phyloP scores from a whole-genome alignment of 2,888 invertebrate species.

The Abrostola triplasia region DNA sequence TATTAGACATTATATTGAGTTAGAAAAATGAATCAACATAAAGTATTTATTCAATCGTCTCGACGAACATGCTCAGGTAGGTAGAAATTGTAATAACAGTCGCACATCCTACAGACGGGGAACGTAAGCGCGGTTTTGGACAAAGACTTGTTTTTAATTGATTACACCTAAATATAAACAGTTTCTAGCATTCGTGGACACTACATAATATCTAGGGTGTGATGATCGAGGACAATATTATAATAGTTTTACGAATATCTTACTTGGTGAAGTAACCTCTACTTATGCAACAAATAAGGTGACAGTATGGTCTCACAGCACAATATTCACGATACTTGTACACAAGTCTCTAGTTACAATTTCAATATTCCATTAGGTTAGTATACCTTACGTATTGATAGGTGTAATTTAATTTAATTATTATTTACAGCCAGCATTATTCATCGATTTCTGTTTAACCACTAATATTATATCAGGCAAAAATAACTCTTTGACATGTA shows the following conservation, averaged over 20 bases:
- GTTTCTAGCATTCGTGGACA: slow-evolving; percentile 55
- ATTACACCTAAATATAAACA: slow-evolving; percentile 47
- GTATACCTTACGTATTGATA: slow-evolving; percentile 70
- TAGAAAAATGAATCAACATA: slow-evolving; percentile 6
- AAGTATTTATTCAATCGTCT: slow-evolving; percentile 3
- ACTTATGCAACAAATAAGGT: slow-evolving; percentile 65
- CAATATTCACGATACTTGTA: slow-evolving; percentile 63
- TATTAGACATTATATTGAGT: slow-evolving; percentile 13
- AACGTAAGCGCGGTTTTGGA: slow-evolving; percentile 48
- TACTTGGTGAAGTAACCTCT: slow-evolving; percentile 52
- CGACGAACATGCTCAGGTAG: slow-evolving; percentile 18
- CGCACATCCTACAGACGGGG: slow-evolving; percentile 20
- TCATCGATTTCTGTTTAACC: slow-evolving; percentile 57
- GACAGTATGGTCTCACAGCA: slow-evolving; percentile 74
- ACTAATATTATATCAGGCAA: slow-evolving; percentile 68
- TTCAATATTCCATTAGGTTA: slow-evolving; percentile 53
- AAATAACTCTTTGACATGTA: slow-evolving; percentile 69
- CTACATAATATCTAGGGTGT: slow-evolving; percentile 54
- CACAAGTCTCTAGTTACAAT: slow-evolving; percentile 53
- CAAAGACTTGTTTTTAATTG: slow-evolving; percentile 33
- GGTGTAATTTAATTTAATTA: slow-evolving; percentile 62
- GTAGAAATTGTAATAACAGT: slow-evolving; percentile 21
- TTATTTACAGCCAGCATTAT: slow-evolving; percentile 68
- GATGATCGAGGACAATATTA: slow-evolving; percentile 53
- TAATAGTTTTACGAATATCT: slow-evolving; percentile 54